A percentile compares a stretch with the other conserved stretches of the same genome.
phyloP scores from a whole-genome alignment of 2,797 vertebrate genomes.

The Holocentrus rufus region DNA sequence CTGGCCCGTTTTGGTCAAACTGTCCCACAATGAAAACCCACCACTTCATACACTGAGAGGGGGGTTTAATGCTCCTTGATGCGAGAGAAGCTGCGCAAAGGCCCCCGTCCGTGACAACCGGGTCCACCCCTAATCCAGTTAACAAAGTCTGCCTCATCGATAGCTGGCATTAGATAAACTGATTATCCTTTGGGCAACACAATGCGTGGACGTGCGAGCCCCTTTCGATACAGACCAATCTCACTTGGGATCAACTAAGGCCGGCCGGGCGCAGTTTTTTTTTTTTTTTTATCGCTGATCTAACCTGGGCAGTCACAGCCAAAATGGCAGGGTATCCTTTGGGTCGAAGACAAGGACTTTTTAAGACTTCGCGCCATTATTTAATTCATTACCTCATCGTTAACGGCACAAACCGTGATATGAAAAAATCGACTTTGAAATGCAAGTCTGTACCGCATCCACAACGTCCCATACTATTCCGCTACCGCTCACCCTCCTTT shows the following conservation, averaged over 20 bases:
- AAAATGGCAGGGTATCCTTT: constrained; percentile 9
- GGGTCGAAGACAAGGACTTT: background rate
- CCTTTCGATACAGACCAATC: background rate
- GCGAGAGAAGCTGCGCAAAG: constrained; percentile 54
- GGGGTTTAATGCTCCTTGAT: constrained; percentile 59
- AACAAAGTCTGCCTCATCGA: constrained; percentile 11
- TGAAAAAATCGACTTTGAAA: background rate
- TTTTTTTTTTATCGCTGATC: background rate
- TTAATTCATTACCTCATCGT: constrained; percentile 5
- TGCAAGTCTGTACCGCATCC: constrained; percentile 34
- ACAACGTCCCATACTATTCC: constrained; percentile 34
- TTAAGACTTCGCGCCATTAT: background rate
- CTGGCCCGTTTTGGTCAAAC: background rate
- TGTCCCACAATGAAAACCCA: constrained; percentile 32
- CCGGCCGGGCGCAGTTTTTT: constrained; percentile 4
- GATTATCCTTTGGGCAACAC: background rate
- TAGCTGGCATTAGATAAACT: background rate
- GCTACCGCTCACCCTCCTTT: constrained; percentile 56
- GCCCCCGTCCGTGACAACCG: constrained; percentile 33
- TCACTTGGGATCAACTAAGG: constrained; percentile 25
- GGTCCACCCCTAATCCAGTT: background rate
- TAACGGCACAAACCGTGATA: background rate
- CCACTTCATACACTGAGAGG: constrained; percentile 42
- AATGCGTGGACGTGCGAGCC: background rate
- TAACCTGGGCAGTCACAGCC: constrained; percentile 1